phyloP scores from a whole-genome alignment of 2,888 invertebrate species.

The Drosophila formosana region DNA sequence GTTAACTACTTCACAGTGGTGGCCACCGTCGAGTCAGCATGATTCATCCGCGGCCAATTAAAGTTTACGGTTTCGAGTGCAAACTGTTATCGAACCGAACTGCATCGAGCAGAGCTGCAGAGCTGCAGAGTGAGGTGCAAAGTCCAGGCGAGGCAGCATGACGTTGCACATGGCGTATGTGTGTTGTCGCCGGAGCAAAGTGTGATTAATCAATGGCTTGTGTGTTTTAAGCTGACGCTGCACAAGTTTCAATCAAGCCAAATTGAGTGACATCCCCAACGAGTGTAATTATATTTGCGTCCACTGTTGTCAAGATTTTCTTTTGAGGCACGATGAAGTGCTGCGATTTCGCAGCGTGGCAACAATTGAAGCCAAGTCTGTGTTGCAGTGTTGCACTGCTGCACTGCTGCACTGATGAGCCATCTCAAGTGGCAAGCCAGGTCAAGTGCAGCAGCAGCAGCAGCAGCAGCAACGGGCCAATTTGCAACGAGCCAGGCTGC shows the following conservation, averaged over 20 bases:
- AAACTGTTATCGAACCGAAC: slow-evolving; percentile 27
- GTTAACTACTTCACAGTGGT: slow-evolving; percentile 54
- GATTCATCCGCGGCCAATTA: slow-evolving; percentile 37
- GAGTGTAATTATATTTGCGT: slow-evolving; percentile 57
- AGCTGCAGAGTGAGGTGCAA: slow-evolving; percentile 25
- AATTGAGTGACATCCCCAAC: background rate
- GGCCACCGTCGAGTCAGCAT: slow-evolving; percentile 31
- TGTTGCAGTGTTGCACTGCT: slow-evolving; percentile 46
- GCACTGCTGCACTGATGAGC: slow-evolving; percentile 64
- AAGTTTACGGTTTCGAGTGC: slow-evolving; percentile 42
- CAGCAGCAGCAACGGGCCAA: slow-evolving; percentile 59
- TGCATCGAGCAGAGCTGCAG: slow-evolving; percentile 18
- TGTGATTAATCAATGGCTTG: slow-evolving; percentile 10
- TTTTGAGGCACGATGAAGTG: slow-evolving; percentile 21
- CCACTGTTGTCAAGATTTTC: slow-evolving; percentile 36
- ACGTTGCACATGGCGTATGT: slow-evolving; percentile 16
- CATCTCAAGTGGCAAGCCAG: slow-evolving; percentile 59
- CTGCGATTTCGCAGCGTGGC: slow-evolving; percentile 33
- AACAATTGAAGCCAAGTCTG: slow-evolving; percentile 51
- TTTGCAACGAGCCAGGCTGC: slow-evolving; percentile 41
- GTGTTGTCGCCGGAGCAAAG: slow-evolving; percentile 2
- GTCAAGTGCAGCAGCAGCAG: slow-evolving; percentile 68
- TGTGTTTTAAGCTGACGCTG: slow-evolving; percentile 7
- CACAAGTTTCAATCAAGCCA: slow-evolving; percentile 5
- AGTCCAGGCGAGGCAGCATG: slow-evolving; percentile 31